A percentile compares a stretch with the other conserved stretches of the same genome.
Conservation (phyloP, 2,113 vertebrate genomes). For the Lichenostomus cassidix region DNA sequence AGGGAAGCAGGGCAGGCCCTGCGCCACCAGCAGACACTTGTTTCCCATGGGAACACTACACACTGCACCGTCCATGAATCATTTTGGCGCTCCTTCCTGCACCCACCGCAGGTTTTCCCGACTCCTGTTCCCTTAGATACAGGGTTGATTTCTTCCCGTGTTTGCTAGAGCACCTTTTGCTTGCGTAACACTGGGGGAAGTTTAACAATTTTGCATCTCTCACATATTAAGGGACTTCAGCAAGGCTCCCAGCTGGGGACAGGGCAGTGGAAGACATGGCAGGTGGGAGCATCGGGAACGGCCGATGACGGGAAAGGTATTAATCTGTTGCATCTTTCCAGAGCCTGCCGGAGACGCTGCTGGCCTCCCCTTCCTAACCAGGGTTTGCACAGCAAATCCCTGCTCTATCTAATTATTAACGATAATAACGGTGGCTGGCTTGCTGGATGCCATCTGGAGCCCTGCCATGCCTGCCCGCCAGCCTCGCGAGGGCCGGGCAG, state of each 20-base stretch:
- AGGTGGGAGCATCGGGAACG: background rate
- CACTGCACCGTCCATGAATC: background rate
- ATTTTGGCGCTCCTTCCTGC: background rate
- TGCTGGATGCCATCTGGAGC: constrained; percentile 45
- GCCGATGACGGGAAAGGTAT: background rate
- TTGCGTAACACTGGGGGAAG: fast-evolving
- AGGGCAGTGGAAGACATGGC: fast-evolving
- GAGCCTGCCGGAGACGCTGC: background rate
- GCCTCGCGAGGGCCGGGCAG: background rate
- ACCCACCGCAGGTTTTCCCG: background rate
- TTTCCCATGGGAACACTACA: background rate
- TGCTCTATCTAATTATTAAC: constrained; percentile 40
- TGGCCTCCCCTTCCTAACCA: background rate
- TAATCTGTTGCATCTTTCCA: background rate
- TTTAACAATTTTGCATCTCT: background rate
- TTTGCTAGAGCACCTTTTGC: background rate
- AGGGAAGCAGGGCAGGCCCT: background rate
- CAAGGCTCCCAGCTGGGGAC: background rate
- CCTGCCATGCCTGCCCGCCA: background rate
- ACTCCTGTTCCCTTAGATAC: background rate
- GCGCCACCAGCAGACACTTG: background rate
- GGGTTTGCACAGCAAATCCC: constrained; percentile 29
- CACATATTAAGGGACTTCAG: background rate
- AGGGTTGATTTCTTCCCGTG: background rate
- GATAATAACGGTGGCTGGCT: constrained; percentile 16